Evolutionary conservation across 2,797 vertebrate genomes (phyloP), one percentile per base, ranked within the genome.

Genomic region (Alosa sapidissima): DNA sequence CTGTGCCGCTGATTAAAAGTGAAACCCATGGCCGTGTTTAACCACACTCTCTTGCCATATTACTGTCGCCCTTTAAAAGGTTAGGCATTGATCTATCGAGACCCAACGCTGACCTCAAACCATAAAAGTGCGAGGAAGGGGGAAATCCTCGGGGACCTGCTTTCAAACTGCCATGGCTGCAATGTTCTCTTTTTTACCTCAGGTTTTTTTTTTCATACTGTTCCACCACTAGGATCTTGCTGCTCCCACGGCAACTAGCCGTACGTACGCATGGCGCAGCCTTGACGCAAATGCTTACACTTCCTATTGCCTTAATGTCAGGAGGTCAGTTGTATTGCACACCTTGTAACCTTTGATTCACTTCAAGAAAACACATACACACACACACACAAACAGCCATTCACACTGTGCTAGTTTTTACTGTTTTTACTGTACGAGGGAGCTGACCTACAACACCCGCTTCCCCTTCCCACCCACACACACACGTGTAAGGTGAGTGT

Each of bases 21-120:
- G 89, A 93, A 93, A 92, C 91, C 93, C 92, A 92, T 91, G 90
- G 91, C 89, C 89, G 91, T 91, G 92, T 93, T 87, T 90, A 84
- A 90, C 91, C 92, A 91, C 7, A 21, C 89, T 91, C 92, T 92
- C 91, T 55, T 89, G 87, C 88, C 91, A 91, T 92, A 93, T 94
- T 94, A 93, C 93, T 92, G 91, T 92, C 91, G 91, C 91, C 94
- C 92, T 91, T 91, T 87, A 84, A 72, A 85, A 48, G 84, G 89
- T 91, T 92, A 82, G 89, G 89, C 93, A 91, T 92, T 91, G 89
- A 92, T 90, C 88, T 93, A 90, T 92, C 87, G 85, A 81, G 85
- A 89, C 90, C 89, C 85, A 54, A 89, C 85, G 88, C 85, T 90
- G 90, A 92, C 91, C 86, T 89, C 81, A 85, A 89, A 89, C 87